Conservation (phyloP, 2,113 vertebrate species). For the Phalacrocorax aristotelis region DNA sequence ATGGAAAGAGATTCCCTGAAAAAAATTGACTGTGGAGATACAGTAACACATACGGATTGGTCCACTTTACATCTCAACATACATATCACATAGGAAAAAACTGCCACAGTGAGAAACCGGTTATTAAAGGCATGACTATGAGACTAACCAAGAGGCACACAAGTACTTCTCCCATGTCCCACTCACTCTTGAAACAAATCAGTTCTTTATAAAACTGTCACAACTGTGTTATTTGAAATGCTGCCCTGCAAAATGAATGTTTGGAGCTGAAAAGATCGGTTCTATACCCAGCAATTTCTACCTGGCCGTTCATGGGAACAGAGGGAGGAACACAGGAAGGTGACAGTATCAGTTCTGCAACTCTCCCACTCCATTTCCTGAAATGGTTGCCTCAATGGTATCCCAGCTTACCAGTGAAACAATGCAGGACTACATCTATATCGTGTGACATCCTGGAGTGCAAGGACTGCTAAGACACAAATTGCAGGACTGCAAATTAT, state of each 20-base stretch:
- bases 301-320: not conserved
- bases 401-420: not conserved
- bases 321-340: not conserved
- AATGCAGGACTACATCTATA: not conserved
- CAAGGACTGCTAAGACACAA: not conserved
- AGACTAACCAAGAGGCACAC: not conserved
- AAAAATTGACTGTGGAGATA: not conserved
- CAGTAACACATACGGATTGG: not conserved
- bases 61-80: not conserved
- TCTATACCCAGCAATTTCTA: not conserved
- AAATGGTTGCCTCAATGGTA: not conserved
- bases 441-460: not conserved
- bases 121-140: not conserved
- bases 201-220: not conserved
- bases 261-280: not conserved
- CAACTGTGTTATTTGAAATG: not conserved
- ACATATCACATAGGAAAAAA: not conserved
- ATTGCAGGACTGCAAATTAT: not conserved
- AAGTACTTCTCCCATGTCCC: not conserved
- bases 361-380: not conserved
- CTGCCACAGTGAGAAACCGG: not conserved
- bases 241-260: not conserved
- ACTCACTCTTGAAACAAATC: not conserved
- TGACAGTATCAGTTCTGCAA: not conserved
- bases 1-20: not conserved